Base-by-base conservation (phyloP, 2,113 vertebrate genomes). In the Australoheros scitulus region DNA sequence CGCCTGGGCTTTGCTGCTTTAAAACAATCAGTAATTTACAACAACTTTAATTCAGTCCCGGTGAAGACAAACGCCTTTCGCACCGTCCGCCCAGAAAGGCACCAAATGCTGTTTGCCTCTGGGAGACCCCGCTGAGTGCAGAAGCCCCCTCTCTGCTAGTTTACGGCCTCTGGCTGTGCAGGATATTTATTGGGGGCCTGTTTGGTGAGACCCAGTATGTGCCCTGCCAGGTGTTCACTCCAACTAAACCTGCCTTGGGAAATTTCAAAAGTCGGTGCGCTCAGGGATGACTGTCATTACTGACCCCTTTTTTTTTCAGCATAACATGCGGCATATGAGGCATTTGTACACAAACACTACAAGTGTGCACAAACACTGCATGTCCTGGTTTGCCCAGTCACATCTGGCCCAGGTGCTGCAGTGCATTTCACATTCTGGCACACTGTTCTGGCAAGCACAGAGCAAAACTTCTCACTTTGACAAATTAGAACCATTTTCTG, bases 181-280 rank as follows among this genome's bases (percentile, higher is more conserved):
- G 85, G 90, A 95, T 95, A 92, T 95, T 96, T 96, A 95, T 94
- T 93, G 90, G 92, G 89, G 93, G 88, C 29, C 90, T 94, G 91
- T 92, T 94, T 82, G 91, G 90, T 79, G 85, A 57, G 84, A 79
- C 82, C 59, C 70, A 60, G 85, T 76, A 6, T 84, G 75, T 78
- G 86, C 57, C 79, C 80, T 79, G 85, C 93, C 93, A 94, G 93
- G 93, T 93, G 93, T 92, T 92, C 87, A 14, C 43, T 47, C 76
- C 59, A 64, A 80, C 88, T 76, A 76, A 93, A 92, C 84, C 85
- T 79, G 88, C 2, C 18, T 34, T 72, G 47, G 43, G 26, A 72
- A 55, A n/a, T 72, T 72, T 55, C 43, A 55, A n/a, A 6, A n/a
- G 55, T 32, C 26, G 58, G 64, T 85, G 41, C 79, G 61, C 86